Conservation (phyloP, 2,113 vertebrate genomes). For the Megaleporinus macrocephalus region DNA sequence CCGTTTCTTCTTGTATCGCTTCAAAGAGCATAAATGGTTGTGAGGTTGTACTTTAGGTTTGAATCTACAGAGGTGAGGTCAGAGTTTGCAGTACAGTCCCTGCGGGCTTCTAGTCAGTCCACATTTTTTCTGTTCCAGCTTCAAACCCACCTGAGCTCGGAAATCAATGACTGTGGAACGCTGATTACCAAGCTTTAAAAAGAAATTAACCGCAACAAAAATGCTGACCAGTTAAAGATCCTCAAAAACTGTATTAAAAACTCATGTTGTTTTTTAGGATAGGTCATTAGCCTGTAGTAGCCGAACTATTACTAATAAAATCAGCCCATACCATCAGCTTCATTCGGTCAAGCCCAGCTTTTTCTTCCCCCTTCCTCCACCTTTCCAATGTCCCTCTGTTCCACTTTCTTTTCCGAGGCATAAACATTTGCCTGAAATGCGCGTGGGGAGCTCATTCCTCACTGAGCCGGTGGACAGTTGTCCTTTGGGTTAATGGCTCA, state of each 20-base stretch:
- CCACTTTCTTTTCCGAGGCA: constrained; percentile 59
- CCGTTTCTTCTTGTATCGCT: too few species aligned
- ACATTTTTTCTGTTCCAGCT: background rate
- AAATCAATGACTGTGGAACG: background rate
- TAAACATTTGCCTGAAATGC: constrained; percentile 69
- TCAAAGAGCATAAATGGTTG: too few species aligned
- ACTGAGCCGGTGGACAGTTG: constrained; percentile 75
- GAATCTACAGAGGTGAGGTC: background rate
- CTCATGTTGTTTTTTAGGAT: background rate
- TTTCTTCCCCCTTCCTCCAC: constrained; percentile 26
- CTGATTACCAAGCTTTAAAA: background rate
- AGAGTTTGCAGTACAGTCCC: background rate
- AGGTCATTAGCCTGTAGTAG: constrained; percentile 9
- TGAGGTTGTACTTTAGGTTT: background rate
- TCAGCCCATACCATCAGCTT: constrained; percentile 34
- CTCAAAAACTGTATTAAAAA: background rate
- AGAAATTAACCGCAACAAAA: background rate
- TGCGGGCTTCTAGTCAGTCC: background rate
- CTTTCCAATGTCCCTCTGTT: constrained; percentile 48
- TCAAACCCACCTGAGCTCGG: background rate
- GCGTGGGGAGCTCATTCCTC: constrained; percentile 78
- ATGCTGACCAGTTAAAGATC: background rate
- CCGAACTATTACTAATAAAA: constrained; percentile 32
- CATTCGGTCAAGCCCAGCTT: constrained; percentile 27
- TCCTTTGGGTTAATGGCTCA: constrained; percentile 82